A percentile compares a stretch with the other conserved stretches of the same genome.
phyloP scores from a whole-genome alignment of 2,888 invertebrate genomes.

The Chrysolina americana region DNA sequence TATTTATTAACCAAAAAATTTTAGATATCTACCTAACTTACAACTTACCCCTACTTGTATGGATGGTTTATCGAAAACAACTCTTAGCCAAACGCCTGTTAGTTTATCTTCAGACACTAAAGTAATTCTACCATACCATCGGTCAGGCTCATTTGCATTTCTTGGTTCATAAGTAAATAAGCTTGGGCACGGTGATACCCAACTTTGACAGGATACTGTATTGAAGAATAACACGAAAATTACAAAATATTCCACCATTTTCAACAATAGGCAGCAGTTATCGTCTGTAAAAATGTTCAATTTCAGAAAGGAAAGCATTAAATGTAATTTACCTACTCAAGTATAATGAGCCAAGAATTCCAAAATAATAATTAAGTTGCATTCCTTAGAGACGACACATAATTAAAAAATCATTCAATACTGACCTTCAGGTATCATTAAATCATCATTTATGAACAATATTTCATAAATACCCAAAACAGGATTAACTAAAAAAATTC shows the following conservation, averaged over 20 bases:
- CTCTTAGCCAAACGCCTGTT: conserved; percentile 74
- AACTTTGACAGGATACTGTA: conserved; percentile 43
- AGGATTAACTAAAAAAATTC: not conserved
- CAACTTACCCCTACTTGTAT: conserved; percentile 57
- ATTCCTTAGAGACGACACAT: conserved; percentile 13
- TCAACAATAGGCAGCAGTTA: not conserved
- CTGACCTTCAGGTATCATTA: conserved; percentile 12
- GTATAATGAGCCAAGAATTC: conserved; percentile 3
- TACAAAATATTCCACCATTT: conserved; percentile 1
- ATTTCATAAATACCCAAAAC: conserved; percentile 6
- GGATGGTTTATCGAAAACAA: conserved; percentile 69
- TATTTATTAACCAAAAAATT: too few relatives aligned
- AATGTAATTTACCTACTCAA: not conserved
- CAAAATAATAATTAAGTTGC: not conserved
- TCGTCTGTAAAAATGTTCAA: not conserved
- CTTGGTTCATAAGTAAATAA: conserved; percentile 74
- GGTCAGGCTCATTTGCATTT: conserved; percentile 71
- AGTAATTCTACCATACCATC: conserved; percentile 77
- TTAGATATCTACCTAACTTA: conserved; percentile 40
- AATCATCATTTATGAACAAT: conserved; percentile 1
- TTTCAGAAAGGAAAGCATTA: not conserved
- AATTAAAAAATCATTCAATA: conserved; percentile 13
- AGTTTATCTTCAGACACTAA: conserved; percentile 72
- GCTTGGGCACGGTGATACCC: conserved; percentile 73
- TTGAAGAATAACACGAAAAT: conserved; percentile 25